These are phyloP conservation scores for Philopotamus ludificatus DNA, from an alignment of 1,140 invertebrate species.

Conservation along the genomic window DNA sequence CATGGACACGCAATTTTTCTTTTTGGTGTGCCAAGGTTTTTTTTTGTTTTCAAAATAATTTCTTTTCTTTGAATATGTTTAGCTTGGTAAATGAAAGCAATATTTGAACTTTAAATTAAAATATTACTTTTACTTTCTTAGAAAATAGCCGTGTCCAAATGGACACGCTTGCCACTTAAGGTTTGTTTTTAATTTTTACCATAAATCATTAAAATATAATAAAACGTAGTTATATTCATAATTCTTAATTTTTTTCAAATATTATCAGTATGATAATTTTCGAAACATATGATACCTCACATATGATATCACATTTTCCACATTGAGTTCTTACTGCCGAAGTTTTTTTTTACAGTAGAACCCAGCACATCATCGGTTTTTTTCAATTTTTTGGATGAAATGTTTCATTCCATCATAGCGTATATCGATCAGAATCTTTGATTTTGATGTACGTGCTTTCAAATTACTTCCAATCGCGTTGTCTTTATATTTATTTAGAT, in stretches of 20 bases:
- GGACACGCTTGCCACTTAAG: conserved; percentile 4
- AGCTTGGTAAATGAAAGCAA: too few relatives aligned
- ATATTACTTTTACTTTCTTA: conserved; percentile 3
- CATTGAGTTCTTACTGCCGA: conserved; percentile 4
- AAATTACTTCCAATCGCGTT: conserved; percentile 7
- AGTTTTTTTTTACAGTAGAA: conserved; percentile 14
- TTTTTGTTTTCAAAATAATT: too few relatives aligned
- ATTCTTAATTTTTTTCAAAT: not conserved
- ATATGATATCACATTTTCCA: conserved; percentile 2
- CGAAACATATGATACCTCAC: conserved; percentile 2
- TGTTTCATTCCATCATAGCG: conserved; percentile 1
- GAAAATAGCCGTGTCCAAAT: too few relatives aligned
- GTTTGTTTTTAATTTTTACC: conserved; percentile 9
- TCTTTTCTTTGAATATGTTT: too few relatives aligned
- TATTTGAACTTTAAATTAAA: conserved; percentile 8
- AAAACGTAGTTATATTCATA: conserved; percentile 4
- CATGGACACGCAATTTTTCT: too few relatives aligned
- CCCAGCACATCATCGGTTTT: conserved; percentile 1
- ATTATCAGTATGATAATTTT: conserved; percentile 1
- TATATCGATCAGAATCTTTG: conserved; percentile 3
- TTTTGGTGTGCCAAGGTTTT: too few relatives aligned
- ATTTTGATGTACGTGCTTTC: conserved; percentile 6
- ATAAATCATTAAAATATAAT: conserved; percentile 10
- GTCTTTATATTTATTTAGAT: conserved; percentile 12
- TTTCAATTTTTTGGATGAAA: conserved; percentile 8